Evolutionary conservation across 1,140 invertebrate genomes (phyloP).

Genomic region (Elymnias hypermnestra): DNA sequence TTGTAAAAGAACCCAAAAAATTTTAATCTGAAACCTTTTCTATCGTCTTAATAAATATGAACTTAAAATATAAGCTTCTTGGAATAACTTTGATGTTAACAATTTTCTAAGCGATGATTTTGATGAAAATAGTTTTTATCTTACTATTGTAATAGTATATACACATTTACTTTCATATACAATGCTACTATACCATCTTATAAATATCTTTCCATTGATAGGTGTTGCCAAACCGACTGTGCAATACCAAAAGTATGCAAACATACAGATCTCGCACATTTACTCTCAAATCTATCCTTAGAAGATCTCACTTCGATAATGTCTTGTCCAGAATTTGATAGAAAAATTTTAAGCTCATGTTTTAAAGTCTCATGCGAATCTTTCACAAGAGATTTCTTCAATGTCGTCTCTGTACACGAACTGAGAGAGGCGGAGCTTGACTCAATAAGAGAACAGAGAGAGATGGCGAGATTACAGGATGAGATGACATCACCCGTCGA

Average conservation of each 20-base stretch:
- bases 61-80: too few relatives aligned
- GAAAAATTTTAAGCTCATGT: constrained; percentile 44
- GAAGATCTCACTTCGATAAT: constrained; percentile 49
- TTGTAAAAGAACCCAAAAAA: too few relatives aligned
- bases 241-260: constrained; percentile 37
- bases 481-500: constrained; percentile 57
- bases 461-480: constrained; percentile 39
- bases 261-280: constrained; percentile 43
- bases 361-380: constrained; percentile 51
- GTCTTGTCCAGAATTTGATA: constrained; percentile 59
- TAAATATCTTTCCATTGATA: constrained; percentile 22
- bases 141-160: too few relatives aligned
- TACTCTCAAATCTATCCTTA: constrained; percentile 44
- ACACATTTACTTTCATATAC: too few relatives aligned
- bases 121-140: too few relatives aligned
- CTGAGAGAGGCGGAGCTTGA: constrained; percentile 52
- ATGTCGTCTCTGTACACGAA: constrained; percentile 45
- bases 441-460: constrained; percentile 37
- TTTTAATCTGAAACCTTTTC: too few relatives aligned
- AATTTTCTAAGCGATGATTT: too few relatives aligned
- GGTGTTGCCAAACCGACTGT: constrained; percentile 49
- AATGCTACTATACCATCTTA: too few relatives aligned
- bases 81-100: too few relatives aligned
- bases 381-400: constrained; percentile 53
- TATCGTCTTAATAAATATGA: too few relatives aligned